Evolutionary conservation across 2,113 vertebrate genomes (phyloP), one percentile per base, ranked within the genome.

Genomic region (Lampris megalopsis): DNA sequence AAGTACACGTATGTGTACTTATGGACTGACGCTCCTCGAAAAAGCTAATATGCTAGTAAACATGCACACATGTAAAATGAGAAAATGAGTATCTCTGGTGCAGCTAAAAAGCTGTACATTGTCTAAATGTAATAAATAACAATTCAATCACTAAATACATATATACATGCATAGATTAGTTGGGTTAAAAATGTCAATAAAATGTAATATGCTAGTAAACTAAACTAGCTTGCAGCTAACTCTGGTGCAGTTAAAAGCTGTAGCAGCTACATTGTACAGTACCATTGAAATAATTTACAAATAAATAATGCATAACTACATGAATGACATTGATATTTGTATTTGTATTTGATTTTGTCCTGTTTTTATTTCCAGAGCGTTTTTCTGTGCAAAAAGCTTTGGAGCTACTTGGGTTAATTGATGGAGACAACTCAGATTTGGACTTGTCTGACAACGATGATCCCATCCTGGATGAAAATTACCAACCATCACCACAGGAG

Each of bases 401-500:
- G 67, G 67, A 57, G 67, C 24, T 69, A 57, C 13, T 41, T 54
- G 53, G 53, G 53, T 54, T 54, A 54, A 54, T 2, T 54, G 53
- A 54, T 54, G 53, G 53, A 54, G 11, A 54, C 53, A 54, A 54
- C 53, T 54, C 53, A 54, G 53, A 54, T 54, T 54, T 54, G 53
- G 53, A 54, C 11, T 6, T 58, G 38, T 57, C 67, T 69, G 67
- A 58, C 67, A 69, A 58, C 5, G 52, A 69, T 69, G 66, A 69
- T 69, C 24, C 24, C 24, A 43, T 69, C 40, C 66, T 69, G 66
- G 53, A 69, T 69, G 50, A 24, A 6, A 57, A 69, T 69, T 54
- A 69, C 53, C 66, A 69, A 69, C 66, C 66, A 56, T 69, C 66
- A 69, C 66, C 40, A 69, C 66, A 68, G 49, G 65, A 68, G 65